These are phyloP conservation scores for Mechanitis mazaeus DNA, from an alignment of 2,888 invertebrate species.

Conservation along the genomic window DNA sequence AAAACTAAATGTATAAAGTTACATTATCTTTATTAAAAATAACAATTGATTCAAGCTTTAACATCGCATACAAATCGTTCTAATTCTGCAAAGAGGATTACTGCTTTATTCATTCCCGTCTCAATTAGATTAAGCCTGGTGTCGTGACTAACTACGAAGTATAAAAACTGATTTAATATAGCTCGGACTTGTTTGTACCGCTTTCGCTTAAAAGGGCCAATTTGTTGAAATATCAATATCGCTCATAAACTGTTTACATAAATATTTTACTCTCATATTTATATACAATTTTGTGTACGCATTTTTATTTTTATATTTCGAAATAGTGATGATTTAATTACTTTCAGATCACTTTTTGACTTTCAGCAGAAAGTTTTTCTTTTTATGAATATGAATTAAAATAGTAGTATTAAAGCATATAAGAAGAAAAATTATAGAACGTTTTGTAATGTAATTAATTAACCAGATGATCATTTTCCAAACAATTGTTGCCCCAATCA, in stretches of 20 bases:
- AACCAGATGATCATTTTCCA: too few relatives aligned
- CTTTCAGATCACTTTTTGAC: too few relatives aligned
- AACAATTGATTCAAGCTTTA: slow-evolving; percentile 25
- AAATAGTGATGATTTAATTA: too few relatives aligned
- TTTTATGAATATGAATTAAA: too few relatives aligned
- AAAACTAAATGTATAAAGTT: too few relatives aligned
- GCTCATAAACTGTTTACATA: background rate
- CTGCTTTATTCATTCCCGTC: slow-evolving; percentile 27
- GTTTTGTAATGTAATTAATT: too few relatives aligned
- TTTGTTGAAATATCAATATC: slow-evolving; percentile 1
- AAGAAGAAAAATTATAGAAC: too few relatives aligned
- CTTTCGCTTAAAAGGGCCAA: background rate
- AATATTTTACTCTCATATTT: background rate
- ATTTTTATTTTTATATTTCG: too few relatives aligned
- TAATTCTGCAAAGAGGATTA: slow-evolving; percentile 34
- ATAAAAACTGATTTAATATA: slow-evolving; percentile 9
- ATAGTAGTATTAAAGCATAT: too few relatives aligned
- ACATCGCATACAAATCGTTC: slow-evolving; percentile 36
- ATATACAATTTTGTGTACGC: background rate
- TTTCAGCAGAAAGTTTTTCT: too few relatives aligned
- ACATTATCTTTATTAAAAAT: too few relatives aligned
- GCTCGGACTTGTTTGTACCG: background rate
- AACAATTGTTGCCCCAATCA: too few relatives aligned
- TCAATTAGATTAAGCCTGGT: slow-evolving; percentile 24
- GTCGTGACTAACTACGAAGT: slow-evolving; percentile 12